Evolutionary conservation across 2,113 vertebrate species (phyloP).

Genomic region (Alces alces): DNA sequence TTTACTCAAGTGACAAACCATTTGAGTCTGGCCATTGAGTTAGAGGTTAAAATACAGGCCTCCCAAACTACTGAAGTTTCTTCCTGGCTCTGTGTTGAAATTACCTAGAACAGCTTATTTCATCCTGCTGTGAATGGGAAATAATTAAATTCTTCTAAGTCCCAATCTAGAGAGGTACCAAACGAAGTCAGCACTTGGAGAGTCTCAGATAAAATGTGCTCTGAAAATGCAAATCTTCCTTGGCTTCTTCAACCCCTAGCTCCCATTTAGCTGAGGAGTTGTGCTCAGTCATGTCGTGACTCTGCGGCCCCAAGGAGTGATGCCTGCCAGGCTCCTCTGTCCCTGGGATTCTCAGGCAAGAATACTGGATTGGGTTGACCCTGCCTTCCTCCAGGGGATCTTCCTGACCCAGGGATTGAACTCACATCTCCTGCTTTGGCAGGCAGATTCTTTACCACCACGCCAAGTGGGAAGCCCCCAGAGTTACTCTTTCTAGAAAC

Average conservation of each 20-base stretch:
- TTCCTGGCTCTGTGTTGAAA: not conserved
- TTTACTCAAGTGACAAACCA: not conserved
- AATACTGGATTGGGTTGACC: not conserved
- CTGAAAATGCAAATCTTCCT: constrained; percentile 8
- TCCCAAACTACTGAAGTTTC: not conserved
- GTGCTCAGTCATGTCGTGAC: not conserved
- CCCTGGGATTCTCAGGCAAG: not conserved
- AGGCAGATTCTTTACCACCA: not conserved
- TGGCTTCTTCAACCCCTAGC: not conserved
- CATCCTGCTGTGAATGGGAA: not conserved
- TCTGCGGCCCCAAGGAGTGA: not conserved
- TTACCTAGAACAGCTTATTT: constrained; percentile 11
- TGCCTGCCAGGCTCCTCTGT: not conserved
- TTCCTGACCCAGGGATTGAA: not conserved
- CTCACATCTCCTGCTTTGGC: rapidly evolving
- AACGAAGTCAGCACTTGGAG: constrained; percentile 10
- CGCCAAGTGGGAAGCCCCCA: not conserved
- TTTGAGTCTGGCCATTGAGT: not conserved
- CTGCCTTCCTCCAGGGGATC: not conserved
- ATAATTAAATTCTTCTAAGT: constrained; percentile 29
- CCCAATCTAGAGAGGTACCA: not conserved
- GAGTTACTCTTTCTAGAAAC: not conserved
- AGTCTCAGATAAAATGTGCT: not conserved
- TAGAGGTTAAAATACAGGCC: not conserved
- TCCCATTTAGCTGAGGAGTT: not conserved